Evolutionary conservation across 2,113 vertebrate genomes (phyloP).

Genomic region (Rhadina sibilatrix): DNA sequence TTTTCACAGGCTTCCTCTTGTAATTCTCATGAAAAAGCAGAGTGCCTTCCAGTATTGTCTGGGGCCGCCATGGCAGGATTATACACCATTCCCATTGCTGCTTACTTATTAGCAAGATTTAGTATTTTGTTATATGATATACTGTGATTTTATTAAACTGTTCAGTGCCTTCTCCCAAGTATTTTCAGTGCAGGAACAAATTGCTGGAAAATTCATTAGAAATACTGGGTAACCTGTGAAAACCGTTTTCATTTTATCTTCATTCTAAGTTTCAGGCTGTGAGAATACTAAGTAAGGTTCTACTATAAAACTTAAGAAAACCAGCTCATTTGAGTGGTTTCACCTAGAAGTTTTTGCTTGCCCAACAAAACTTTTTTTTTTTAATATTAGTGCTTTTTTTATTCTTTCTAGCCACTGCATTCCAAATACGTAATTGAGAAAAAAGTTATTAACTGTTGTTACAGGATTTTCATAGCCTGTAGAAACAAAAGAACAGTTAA

Average conservation of each 20-base stretch:
- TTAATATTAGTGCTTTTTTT: neutral
- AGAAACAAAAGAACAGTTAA: neutral
- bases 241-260: neutral
- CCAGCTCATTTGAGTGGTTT: neutral
- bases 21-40: accelerated
- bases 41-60: neutral
- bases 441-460: neutral
- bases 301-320: neutral
- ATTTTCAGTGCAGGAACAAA: neutral
- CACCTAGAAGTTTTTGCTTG: neutral
- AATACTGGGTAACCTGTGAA: neutral
- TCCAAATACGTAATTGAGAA: neutral
- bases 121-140: neutral
- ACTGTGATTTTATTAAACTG: neutral
- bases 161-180: neutral
- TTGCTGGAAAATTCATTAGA: neutral
- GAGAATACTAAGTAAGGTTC: neutral
- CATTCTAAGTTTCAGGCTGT: neutral
- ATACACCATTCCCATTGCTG: neutral
- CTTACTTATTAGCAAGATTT: neutral
- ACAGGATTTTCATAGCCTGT: neutral
- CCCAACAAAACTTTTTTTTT: neutral
- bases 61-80: neutral
- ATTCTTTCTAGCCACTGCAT: neutral
- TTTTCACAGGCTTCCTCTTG: neutral